These are phyloP conservation scores for Cebidichthys violaceus DNA, from an alignment of 2,113 vertebrate species.

Conservation along the genomic window DNA sequence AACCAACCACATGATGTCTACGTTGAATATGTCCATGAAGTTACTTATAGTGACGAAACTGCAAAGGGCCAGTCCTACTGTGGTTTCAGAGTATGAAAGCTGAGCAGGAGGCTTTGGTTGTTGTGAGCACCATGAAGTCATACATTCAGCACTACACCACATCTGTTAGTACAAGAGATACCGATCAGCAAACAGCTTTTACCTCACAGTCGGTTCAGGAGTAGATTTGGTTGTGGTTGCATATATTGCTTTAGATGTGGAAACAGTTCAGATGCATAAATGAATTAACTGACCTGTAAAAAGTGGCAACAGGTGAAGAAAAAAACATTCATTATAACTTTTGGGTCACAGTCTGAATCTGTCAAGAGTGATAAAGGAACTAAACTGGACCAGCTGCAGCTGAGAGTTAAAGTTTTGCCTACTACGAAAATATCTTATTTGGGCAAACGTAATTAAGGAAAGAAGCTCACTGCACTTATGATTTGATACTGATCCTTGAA, in stretches of 20 bases:
- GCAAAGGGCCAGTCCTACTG: constrained; percentile 13
- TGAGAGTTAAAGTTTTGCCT: background rate
- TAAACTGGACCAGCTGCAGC: constrained; percentile 40
- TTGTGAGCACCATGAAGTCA: constrained; percentile 73
- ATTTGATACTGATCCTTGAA: constrained; percentile 1
- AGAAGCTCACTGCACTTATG: background rate
- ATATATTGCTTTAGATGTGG: constrained; percentile 58
- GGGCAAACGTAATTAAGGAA: constrained; percentile 2
- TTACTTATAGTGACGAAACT: constrained; percentile 14
- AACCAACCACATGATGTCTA: constrained; percentile 11
- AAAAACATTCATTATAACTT: constrained; percentile 45
- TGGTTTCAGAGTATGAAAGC: constrained; percentile 37
- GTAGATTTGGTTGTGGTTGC: constrained; percentile 45
- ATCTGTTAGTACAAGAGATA: constrained; percentile 2
- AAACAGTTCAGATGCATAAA: constrained; percentile 34
- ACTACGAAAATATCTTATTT: constrained; percentile 39
- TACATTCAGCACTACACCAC: constrained; percentile 70
- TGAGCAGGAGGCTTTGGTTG: constrained; percentile 55
- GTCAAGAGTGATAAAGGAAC: constrained; percentile 54
- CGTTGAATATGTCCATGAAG: constrained; percentile 9
- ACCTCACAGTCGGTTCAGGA: constrained; percentile 4
- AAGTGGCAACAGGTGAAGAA: constrained; percentile 13
- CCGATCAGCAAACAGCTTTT: constrained; percentile 13
- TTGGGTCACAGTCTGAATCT: constrained; percentile 56
- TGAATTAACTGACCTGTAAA: constrained; percentile 40